Base-by-base conservation (phyloP, 92 coral and sea anemone genomes). In the Porites cylindrica region DNA sequence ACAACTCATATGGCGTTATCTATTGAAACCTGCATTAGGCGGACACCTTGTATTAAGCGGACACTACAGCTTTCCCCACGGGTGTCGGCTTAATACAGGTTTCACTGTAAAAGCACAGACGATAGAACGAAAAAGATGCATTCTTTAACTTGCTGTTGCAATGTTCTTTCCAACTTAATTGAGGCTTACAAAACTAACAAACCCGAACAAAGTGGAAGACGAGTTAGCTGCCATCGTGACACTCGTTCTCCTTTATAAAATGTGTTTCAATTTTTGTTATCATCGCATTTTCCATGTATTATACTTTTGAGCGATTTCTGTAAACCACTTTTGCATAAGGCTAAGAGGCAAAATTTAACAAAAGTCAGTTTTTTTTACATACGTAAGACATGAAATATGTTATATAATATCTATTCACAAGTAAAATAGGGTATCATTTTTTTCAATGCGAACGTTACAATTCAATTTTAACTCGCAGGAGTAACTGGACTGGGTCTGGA, bases 401-500 rank as follows among this genome's bases (percentile, higher is more conserved):
- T 54, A 56, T 10, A 10, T 56, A 14, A 56, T 5, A 2, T 56
- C 13, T 56, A 56, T 2, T 10, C 61, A 56, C 4, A 56, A 10
- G 4, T 56, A 14, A 56, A 10, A 2, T 8, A 56, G 61, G 16
- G 14, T 56, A 56, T 12, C 17, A 10, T 14, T 10, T 14, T 56
- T 56, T 38, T 10, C 4, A 16, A 1, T 18, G n/a, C 1, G 66
- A 20, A 7, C 12, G 18, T 21, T 10, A 20, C 21, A n/a, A 63
- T 60, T 54, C 47, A 79, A 79, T 79, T 65, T 64, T 17, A 62
- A 50, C 29, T 43, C 67, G 6, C 82, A 78, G 82, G 82, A 59
- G 82, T 78, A 78, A 71, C 70, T 12, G 82, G 82, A 47, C n/a
- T 79, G 69, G 60, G 66, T 21, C 75, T 63, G 59, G 87, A 66